phyloP scores from a whole-genome alignment of 2,113 vertebrate genomes.

The Nanger granti region DNA sequence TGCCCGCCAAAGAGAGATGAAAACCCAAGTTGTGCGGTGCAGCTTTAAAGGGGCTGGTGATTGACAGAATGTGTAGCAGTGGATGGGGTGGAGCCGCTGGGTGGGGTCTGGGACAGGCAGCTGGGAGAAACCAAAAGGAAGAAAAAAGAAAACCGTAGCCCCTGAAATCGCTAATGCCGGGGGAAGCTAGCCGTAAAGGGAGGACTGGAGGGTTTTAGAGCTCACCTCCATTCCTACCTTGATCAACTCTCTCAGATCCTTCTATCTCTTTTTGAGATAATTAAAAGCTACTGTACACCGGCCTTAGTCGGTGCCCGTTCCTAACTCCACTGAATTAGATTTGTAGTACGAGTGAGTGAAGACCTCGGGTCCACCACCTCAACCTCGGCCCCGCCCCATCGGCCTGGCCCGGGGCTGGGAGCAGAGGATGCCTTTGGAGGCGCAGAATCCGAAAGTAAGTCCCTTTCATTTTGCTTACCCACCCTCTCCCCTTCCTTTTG shows the following conservation, averaged over 20 bases:
- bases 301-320: background rate
- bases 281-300: slow-evolving; percentile 17
- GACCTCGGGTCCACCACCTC: background rate
- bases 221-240: background rate
- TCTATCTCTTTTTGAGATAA: slow-evolving; percentile 15
- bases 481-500: background rate
- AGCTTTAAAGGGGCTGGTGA: slow-evolving; percentile 68
- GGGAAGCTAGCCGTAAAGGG: background rate
- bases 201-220: background rate
- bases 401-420: background rate
- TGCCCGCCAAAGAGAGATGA: background rate
- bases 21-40: slow-evolving; percentile 49
- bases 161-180: background rate
- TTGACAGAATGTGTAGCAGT: slow-evolving; percentile 69
- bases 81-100: slow-evolving; percentile 75
- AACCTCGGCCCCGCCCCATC: slow-evolving; percentile 10
- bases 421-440: slow-evolving; percentile 55
- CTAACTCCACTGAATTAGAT: slow-evolving; percentile 29
- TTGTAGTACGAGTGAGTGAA: slow-evolving; percentile 20
- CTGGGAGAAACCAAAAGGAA: slow-evolving; percentile 61
- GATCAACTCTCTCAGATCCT: background rate
- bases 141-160: slow-evolving; percentile 48
- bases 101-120: slow-evolving; percentile 72
- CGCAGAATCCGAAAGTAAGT: slow-evolving; percentile 63
- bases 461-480: slow-evolving; percentile 9